These are phyloP conservation scores for Carcina quercana DNA, from an alignment of 2,888 invertebrate species.

Conservation along the genomic window DNA sequence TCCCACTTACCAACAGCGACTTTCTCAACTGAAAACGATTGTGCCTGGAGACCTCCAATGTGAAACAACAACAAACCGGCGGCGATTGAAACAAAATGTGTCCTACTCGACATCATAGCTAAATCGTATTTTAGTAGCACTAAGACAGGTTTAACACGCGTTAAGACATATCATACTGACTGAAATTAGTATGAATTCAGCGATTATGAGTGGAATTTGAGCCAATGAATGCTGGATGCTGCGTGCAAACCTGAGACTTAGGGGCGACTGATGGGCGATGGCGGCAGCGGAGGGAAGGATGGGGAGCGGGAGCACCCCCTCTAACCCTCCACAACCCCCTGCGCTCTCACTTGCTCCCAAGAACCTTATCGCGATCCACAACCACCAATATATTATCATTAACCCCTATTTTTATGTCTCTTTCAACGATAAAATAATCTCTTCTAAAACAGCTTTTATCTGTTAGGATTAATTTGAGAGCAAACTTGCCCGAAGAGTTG, in stretches of 20 bases:
- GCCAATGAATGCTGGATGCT: conserved; percentile 51
- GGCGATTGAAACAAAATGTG: conserved; percentile 16
- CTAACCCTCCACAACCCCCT: conserved; percentile 30
- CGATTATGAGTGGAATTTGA: conserved; percentile 26
- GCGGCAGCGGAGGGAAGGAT: conserved; percentile 25
- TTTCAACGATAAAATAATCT: no score
- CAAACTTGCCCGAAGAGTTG: no score
- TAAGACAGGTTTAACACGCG: conserved; percentile 7
- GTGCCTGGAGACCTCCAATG: conserved; percentile 42
- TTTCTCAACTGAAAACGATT: conserved; percentile 59
- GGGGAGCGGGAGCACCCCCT: conserved; percentile 40
- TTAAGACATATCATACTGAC: conserved; percentile 24
- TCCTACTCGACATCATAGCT: conserved; percentile 30
- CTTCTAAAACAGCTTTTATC: no score
- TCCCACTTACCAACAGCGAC: conserved; percentile 68
- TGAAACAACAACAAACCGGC: conserved; percentile 48
- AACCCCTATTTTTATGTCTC: conserved; percentile 2
- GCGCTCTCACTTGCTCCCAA: conserved; percentile 31
- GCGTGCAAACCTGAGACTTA: conserved; percentile 68
- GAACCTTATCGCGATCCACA: conserved; percentile 10
- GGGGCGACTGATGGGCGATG: conserved; percentile 57
- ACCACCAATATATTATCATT: conserved; percentile 24
- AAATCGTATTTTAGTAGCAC: background rate
- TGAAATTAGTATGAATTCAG: conserved; percentile 17
- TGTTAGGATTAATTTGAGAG: no score